A percentile compares a stretch with the other conserved stretches of the same genome.
Conservation (phyloP, 2,888 invertebrate species). For the Eristalinus aeneus region DNA sequence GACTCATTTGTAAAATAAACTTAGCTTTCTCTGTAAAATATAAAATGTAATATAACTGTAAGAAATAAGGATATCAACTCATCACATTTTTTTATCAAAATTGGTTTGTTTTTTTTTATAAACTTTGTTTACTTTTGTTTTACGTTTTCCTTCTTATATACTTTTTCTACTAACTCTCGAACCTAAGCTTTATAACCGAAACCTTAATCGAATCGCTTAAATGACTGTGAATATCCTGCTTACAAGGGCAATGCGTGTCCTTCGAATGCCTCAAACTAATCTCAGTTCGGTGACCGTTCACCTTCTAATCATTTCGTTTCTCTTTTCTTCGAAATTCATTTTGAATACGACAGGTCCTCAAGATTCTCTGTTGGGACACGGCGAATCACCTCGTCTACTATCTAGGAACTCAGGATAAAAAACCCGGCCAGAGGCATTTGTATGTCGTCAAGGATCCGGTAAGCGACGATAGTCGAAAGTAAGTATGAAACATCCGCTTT, state of each 20-base stretch:
- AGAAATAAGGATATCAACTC: background rate
- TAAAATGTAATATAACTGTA: background rate
- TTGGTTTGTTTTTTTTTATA: background rate
- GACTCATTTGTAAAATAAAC: background rate
- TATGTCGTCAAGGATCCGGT: slow-evolving; percentile 90
- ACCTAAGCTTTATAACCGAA: slow-evolving; percentile 45
- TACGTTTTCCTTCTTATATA: background rate
- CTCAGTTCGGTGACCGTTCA: background rate
- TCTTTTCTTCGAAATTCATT: background rate
- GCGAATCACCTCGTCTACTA: slow-evolving; percentile 90
- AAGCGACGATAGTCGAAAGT: slow-evolving; percentile 85
- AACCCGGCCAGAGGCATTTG: slow-evolving; percentile 92
- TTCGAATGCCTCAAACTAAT: slow-evolving; percentile 36
- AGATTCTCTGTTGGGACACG: slow-evolving; percentile 93
- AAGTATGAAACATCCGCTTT: too few species aligned
- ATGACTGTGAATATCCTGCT: slow-evolving; percentile 66
- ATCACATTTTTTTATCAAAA: slow-evolving; percentile 16
- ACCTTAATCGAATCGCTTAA: slow-evolving; percentile 44
- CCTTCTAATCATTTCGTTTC: background rate
- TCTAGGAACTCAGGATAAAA: slow-evolving; percentile 89
- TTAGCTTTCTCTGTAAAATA: slow-evolving; percentile 26
- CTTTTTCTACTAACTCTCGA: slow-evolving; percentile 24
- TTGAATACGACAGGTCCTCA: slow-evolving; percentile 78
- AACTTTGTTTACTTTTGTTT: background rate
- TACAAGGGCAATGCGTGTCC: slow-evolving; percentile 46